Evolutionary conservation across 2,797 vertebrate species (phyloP), one percentile per base, ranked within the genome.

Genomic region (Coendou prehensilis): DNA sequence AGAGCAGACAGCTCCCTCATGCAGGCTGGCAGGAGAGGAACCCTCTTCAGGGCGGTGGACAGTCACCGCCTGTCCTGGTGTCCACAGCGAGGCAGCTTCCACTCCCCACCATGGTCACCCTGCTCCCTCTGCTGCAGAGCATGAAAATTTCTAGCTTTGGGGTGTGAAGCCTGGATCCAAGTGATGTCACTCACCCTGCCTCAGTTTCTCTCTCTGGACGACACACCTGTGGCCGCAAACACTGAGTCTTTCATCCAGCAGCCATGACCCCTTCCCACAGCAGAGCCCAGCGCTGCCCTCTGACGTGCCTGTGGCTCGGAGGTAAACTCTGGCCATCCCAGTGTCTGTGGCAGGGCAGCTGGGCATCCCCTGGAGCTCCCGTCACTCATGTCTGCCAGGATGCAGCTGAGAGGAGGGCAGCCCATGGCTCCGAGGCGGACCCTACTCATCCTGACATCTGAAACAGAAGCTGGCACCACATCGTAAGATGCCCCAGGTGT

Each of bases 401-500:
- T 2, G 7, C 4, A 8, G 64, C 54, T 14, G 11, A 30, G 15
- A n/a, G 41, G 22, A 56, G 37, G 50, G 23, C 26, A 57, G 22
- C 15, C 13, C 17, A 14, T 0, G 28, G 73, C 30, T 17, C 45
- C 23, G 5, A 18, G 76, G 67, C 33, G 1, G 2, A 56, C 22
- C n/a, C 59, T 37, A n/a, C 26, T 28, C 4, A 33, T 33, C 52
- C 28, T 2, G 0, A 54, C 76, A 73, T 5, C 17, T 26, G 47
- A 33, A 47, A 64, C 10, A 23, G 54, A 33, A n/a, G 47, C 2
- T 1, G 18, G 78, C 28, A 30, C 9, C 15, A n/a, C 47, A 22
- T 33, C 30, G 2, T 3, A 2, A 9, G 9, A 7, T 3, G 1
- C 10, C 30, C 69, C 20, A n/a, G 13, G 54, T 11, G 6, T 52